phyloP scores from a whole-genome alignment of 2,113 vertebrate genomes.

The Orthonyx spaldingii region DNA sequence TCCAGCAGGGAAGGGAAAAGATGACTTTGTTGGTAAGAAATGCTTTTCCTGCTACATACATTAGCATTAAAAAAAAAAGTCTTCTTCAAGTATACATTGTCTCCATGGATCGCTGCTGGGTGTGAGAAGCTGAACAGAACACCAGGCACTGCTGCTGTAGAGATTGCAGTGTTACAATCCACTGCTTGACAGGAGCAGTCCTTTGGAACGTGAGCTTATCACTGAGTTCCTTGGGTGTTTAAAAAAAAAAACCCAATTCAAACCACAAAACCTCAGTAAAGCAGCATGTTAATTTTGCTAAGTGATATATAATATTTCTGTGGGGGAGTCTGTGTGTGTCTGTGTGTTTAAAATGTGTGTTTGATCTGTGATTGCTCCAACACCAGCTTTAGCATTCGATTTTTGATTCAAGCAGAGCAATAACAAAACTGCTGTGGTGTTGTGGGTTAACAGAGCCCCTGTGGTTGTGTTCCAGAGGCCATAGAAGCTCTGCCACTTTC shows the following conservation, averaged over 20 bases:
- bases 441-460: background rate
- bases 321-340: background rate
- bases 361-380: background rate
- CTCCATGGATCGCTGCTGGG: accelerated
- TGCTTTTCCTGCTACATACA: background rate
- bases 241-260: background rate
- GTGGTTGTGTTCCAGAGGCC: constrained; percentile 73
- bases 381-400: background rate
- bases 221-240: background rate
- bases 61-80: background rate
- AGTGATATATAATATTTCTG: background rate
- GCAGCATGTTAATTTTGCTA: background rate
- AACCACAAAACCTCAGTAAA: background rate
- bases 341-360: background rate
- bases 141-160: background rate
- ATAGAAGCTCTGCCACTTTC: constrained; percentile 85
- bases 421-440: background rate
- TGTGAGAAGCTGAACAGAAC: background rate
- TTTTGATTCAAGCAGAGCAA: background rate
- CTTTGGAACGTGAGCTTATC: background rate
- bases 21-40: constrained; percentile 82
- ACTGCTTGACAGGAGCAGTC: background rate
- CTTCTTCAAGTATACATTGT: accelerated
- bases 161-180: background rate
- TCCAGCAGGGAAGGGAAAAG: constrained; percentile 76